phyloP scores from a whole-genome alignment of 2,888 invertebrate species.

The Myopa tessellatipennis region DNA sequence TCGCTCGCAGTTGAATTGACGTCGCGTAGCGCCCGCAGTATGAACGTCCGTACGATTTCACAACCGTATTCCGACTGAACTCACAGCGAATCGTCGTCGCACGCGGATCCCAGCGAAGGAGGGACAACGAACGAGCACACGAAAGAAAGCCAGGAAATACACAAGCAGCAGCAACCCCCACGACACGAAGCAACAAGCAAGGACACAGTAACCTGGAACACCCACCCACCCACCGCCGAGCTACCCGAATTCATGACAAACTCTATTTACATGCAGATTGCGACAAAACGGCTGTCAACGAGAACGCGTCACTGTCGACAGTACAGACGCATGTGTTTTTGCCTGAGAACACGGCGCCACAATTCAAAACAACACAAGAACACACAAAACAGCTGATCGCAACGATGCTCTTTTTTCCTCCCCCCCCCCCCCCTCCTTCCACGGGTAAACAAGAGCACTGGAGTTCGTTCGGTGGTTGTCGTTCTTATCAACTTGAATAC shows the following conservation, averaged over 20 bases:
- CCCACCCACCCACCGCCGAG: neutral
- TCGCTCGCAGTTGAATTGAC: neutral
- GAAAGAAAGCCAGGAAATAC: conserved; percentile 1
- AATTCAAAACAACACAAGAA: neutral
- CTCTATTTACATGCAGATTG: neutral
- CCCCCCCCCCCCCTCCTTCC: no score
- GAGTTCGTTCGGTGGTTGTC: no score
- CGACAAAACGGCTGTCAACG: conserved; percentile 2
- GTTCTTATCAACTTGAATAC: no score
- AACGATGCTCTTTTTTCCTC: neutral
- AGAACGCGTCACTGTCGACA: neutral
- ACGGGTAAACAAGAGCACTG: no score
- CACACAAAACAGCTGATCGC: conserved; percentile 12
- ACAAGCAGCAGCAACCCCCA: neutral
- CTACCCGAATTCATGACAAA: neutral
- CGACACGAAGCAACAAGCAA: neutral
- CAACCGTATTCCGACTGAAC: conserved; percentile 30
- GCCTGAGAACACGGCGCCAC: neutral
- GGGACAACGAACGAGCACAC: conserved; percentile 3
- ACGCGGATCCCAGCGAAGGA: neutral
- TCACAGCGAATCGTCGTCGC: neutral
- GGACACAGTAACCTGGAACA: neutral
- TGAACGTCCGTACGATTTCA: conserved; percentile 17
- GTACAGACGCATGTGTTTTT: neutral
- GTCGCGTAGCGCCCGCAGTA: neutral